phyloP scores from a whole-genome alignment of 2,888 invertebrate species.

The Penaeus monodon region DNA sequence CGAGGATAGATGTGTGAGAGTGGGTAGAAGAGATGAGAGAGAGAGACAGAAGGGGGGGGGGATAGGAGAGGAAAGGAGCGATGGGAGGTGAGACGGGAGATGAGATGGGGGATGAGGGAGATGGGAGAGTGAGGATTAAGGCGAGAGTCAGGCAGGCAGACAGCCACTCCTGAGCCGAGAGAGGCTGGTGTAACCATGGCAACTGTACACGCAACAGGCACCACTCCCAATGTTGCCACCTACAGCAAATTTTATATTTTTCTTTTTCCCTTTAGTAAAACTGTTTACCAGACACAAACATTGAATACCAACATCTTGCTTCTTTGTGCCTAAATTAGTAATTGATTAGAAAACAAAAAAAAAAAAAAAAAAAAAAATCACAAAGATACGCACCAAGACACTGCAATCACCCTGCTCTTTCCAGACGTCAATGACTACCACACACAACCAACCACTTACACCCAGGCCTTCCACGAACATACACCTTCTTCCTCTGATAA shows the following conservation, averaged over 20 bases:
- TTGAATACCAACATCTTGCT: too few species aligned
- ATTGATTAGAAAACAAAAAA: neutral
- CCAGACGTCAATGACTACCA: slow-evolving; percentile 55
- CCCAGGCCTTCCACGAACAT: slow-evolving; percentile 41
- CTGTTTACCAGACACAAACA: too few species aligned
- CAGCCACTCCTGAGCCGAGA: slow-evolving; percentile 47
- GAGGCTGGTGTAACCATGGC: slow-evolving; percentile 41
- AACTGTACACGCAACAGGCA: slow-evolving; percentile 56
- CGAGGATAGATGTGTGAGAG: too few species aligned
- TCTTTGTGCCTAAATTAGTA: too few species aligned
- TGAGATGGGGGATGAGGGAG: slow-evolving; percentile 7
- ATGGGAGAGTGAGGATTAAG: slow-evolving; percentile 8
- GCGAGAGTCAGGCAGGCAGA: slow-evolving; percentile 18
- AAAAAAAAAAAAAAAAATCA: neutral
- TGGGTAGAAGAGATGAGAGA: neutral
- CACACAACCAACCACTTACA: slow-evolving; percentile 46
- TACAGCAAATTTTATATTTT: too few species aligned
- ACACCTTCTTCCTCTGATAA: neutral
- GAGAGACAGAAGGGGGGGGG: neutral
- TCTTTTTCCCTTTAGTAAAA: too few species aligned
- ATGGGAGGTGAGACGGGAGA: neutral
- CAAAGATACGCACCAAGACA: neutral
- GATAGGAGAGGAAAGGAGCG: neutral
- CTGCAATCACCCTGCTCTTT: slow-evolving; percentile 31
- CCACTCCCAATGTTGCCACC: slow-evolving; percentile 16